Conservation (phyloP, 2,113 vertebrate genomes). For the Felis catus region DNA sequence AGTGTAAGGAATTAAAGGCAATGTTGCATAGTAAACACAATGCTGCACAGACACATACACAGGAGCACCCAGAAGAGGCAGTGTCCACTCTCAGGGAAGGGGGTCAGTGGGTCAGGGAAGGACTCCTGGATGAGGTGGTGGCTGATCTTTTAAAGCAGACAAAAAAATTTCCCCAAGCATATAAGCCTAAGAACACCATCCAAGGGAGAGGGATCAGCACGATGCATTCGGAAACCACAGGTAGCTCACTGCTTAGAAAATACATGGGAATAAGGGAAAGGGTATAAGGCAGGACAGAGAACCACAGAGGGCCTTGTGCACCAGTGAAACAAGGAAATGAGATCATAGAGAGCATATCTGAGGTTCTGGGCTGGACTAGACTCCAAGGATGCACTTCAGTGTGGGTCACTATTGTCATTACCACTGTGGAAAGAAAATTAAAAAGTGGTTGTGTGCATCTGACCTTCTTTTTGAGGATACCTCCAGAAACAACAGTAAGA, state of each 20-base stretch:
- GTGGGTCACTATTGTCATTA: background rate
- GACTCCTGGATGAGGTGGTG: background rate
- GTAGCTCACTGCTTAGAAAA: background rate
- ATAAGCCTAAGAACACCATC: background rate
- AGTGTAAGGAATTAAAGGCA: background rate
- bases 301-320: background rate
- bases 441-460: background rate
- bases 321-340: background rate
- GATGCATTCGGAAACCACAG: background rate
- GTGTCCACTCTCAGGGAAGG: background rate
- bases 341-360: accelerated
- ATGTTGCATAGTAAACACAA: background rate
- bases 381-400: accelerated
- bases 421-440: background rate
- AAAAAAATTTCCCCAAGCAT: background rate
- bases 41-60: background rate
- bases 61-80: background rate
- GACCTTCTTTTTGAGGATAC: background rate
- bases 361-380: background rate
- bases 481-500: background rate
- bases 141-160: background rate
- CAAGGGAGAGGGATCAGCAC: background rate
- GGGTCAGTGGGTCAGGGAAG: background rate
- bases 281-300: background rate
- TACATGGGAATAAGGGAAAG: background rate